These are phyloP conservation scores for Setophaga coronata DNA, from an alignment of 2,113 vertebrate genomes.

Conservation along the genomic window DNA sequence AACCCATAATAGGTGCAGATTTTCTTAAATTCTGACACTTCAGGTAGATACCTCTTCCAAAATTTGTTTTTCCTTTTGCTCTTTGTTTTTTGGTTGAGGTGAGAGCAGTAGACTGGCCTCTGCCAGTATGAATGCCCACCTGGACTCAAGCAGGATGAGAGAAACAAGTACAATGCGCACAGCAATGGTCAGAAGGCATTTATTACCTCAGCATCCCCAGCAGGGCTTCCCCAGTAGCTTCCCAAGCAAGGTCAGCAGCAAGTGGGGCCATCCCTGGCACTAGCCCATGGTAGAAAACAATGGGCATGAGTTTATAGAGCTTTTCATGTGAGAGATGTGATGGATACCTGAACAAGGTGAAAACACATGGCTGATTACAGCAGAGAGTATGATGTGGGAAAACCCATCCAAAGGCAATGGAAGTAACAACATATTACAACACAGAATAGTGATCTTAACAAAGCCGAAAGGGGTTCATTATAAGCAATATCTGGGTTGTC, in stretches of 20 bases:
- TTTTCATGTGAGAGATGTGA: not conserved
- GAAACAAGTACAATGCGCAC: not conserved
- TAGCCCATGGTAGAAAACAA: no score
- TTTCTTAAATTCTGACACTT: not conserved
- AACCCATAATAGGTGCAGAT: not conserved
- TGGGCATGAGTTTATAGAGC: not conserved
- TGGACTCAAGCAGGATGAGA: not conserved
- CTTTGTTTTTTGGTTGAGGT: not conserved
- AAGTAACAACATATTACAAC: not conserved
- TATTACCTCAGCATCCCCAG: accelerated
- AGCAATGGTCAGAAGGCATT: not conserved
- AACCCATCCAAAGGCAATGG: not conserved
- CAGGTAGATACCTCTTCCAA: not conserved
- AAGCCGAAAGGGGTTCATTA: not conserved
- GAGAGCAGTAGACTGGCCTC: not conserved
- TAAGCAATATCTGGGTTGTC: not conserved
- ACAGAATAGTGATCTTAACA: not conserved
- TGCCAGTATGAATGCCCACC: not conserved
- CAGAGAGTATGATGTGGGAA: not conserved
- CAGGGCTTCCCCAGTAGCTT: not conserved
- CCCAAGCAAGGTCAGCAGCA: not conserved
- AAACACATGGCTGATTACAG: accelerated
- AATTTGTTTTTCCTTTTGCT: not conserved
- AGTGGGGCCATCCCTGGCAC: no score
- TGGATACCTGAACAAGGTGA: not conserved